Conservation (phyloP, 2,113 vertebrate species). For the Sciurus niger region DNA sequence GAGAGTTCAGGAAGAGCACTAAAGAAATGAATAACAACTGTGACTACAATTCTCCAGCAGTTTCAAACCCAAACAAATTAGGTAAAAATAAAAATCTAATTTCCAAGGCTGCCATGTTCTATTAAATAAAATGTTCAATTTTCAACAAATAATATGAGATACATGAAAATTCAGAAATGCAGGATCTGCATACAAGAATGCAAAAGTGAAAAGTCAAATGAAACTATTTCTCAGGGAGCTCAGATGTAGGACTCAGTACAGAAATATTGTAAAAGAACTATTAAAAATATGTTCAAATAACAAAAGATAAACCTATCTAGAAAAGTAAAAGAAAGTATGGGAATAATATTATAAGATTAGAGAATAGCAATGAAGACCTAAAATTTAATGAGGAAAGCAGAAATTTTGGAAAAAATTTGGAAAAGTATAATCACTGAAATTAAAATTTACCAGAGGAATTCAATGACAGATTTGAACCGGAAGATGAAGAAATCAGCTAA, state of each 20-base stretch:
- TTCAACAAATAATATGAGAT: background rate
- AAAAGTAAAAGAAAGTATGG: background rate
- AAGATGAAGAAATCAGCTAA: background rate
- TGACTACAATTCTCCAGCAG: background rate
- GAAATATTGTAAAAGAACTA: background rate
- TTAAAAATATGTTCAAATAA: background rate
- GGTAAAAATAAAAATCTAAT: background rate
- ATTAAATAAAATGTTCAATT: background rate
- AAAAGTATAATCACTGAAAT: background rate
- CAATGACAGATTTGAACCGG: background rate
- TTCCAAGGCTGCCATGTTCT: background rate
- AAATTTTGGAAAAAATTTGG: background rate
- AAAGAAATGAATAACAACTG: background rate
- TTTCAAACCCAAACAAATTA: background rate
- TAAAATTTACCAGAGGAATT: background rate
- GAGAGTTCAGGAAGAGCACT: background rate
- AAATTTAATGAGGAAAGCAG: background rate
- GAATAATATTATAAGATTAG: background rate
- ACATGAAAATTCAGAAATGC: background rate
- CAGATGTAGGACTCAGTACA: background rate
- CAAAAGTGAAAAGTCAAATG: background rate
- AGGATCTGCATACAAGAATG: background rate
- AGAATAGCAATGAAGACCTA: background rate
- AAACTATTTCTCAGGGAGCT: background rate
- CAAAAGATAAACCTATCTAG: background rate